Evolutionary conservation across 2,797 vertebrate species (phyloP).

Genomic region (Sebastes iracundus): DNA sequence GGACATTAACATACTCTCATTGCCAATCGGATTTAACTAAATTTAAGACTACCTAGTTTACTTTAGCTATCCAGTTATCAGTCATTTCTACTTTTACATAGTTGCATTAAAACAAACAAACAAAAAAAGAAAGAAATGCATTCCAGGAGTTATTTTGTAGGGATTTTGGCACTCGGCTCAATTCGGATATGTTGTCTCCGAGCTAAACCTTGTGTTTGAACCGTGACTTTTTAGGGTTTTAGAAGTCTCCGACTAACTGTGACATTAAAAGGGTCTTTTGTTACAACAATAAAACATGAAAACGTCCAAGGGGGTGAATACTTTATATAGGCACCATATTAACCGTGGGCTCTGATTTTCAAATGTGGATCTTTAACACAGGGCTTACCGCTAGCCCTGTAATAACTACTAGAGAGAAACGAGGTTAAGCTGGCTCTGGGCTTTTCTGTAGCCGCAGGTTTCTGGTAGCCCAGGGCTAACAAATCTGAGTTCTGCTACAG

Average conservation of each 20-base stretch:
- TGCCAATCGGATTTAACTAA: neutral
- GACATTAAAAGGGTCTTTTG: neutral
- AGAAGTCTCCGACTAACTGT: neutral
- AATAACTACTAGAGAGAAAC: neutral
- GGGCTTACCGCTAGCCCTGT: neutral
- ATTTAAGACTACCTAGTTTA: neutral
- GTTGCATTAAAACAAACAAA: neutral
- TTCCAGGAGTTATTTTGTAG: neutral
- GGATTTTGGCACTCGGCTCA: neutral
- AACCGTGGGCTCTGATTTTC: neutral
- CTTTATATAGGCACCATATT: neutral
- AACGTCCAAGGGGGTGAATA: neutral
- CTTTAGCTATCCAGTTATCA: neutral
- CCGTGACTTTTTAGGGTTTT: neutral
- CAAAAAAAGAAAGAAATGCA: neutral
- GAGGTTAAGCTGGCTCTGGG: neutral
- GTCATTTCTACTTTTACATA: neutral
- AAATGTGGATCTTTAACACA: neutral
- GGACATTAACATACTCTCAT: neutral
- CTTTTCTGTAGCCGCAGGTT: slow-evolving; percentile 5
- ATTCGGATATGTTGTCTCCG: neutral
- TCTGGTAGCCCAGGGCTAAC: neutral
- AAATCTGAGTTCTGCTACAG: neutral
- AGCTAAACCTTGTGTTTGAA: neutral
- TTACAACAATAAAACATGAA: slow-evolving; percentile 1